Conservation (phyloP, 2,888 invertebrate species). For the Micropterix aruncella region DNA sequence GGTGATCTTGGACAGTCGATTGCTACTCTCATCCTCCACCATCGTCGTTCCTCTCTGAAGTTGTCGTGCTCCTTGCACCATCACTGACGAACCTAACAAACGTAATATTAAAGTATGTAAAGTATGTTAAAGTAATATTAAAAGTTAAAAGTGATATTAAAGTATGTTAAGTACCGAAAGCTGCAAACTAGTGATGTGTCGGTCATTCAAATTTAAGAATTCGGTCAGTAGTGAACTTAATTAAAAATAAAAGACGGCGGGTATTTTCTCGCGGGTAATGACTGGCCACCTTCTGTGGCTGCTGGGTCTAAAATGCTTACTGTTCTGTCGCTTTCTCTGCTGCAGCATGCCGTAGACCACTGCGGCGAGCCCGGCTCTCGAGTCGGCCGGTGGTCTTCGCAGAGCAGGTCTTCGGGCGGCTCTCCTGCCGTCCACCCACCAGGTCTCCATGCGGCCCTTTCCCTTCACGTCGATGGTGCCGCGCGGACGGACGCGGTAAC, state of each 20-base stretch:
- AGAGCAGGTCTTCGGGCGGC: constrained; percentile 40
- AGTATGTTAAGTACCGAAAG: too few species aligned
- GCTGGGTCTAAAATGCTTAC: too few species aligned
- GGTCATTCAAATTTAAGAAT: too few species aligned
- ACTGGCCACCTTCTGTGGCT: too few species aligned
- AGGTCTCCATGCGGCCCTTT: constrained; percentile 94
- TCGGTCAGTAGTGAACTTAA: too few species aligned
- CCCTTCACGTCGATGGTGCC: constrained; percentile 87
- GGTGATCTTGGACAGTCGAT: constrained; percentile 28
- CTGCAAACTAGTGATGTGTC: too few species aligned
- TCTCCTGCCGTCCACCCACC: constrained; percentile 63
- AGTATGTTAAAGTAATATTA: too few species aligned
- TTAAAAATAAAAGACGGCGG: too few species aligned
- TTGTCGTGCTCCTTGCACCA: not conserved
- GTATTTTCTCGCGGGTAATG: too few species aligned
- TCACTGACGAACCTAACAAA: too few species aligned
- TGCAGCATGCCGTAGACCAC: constrained; percentile 84
- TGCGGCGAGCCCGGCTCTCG: constrained; percentile 63
- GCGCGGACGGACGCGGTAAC: constrained; percentile 62
- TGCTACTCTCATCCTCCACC: constrained; percentile 1
- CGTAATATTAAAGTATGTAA: too few species aligned
- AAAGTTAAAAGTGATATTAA: too few species aligned
- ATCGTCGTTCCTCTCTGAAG: not conserved
- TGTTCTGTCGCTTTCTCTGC: constrained; percentile 58
- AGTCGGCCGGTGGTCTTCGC: constrained; percentile 53